A percentile compares a stretch with the other conserved stretches of the same genome.
These are phyloP conservation scores for Zosterops japonicus DNA, from an alignment of 2,113 vertebrate species.

Conservation along the genomic window DNA sequence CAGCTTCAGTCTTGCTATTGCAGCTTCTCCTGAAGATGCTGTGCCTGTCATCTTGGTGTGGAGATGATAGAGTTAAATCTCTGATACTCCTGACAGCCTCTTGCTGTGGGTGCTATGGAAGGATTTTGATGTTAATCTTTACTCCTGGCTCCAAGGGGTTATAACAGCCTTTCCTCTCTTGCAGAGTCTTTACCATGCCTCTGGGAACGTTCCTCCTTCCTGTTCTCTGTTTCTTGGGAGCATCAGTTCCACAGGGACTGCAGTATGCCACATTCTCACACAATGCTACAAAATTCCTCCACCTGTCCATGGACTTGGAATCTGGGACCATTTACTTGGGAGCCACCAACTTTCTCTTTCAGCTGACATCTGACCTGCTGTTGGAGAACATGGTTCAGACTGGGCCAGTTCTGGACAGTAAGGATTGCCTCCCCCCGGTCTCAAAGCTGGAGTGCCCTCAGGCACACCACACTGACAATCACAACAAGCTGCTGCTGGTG, in stretches of 20 bases:
- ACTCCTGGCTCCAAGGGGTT: not conserved
- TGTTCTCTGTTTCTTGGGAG: slow-evolving; percentile 72
- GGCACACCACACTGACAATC: slow-evolving; percentile 86
- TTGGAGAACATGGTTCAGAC: slow-evolving; percentile 80
- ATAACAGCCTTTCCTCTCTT: slow-evolving; percentile 32
- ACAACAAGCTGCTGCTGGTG: slow-evolving; percentile 92
- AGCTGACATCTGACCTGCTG: slow-evolving; percentile 82
- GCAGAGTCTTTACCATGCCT: slow-evolving; percentile 90
- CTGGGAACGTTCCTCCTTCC: slow-evolving; percentile 81
- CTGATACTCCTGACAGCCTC: not conserved
- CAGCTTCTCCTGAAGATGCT: not conserved
- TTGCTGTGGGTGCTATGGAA: not conserved
- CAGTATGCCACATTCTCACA: slow-evolving; percentile 76
- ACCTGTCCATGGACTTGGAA: slow-evolving; percentile 83
- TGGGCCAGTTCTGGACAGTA: slow-evolving; percentile 89
- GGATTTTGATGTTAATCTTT: not conserved
- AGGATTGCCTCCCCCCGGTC: slow-evolving; percentile 91
- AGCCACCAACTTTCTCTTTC: slow-evolving; percentile 90
- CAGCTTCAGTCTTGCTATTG: not conserved
- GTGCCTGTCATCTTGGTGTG: not conserved
- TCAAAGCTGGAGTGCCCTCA: slow-evolving; percentile 87
- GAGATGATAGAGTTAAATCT: not conserved
- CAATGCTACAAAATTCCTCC: slow-evolving; percentile 86
- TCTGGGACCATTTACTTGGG: slow-evolving; percentile 88
- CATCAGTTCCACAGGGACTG: slow-evolving; percentile 45